phyloP scores from a whole-genome alignment of 2,888 invertebrate genomes.

The Tenthredo livida region DNA sequence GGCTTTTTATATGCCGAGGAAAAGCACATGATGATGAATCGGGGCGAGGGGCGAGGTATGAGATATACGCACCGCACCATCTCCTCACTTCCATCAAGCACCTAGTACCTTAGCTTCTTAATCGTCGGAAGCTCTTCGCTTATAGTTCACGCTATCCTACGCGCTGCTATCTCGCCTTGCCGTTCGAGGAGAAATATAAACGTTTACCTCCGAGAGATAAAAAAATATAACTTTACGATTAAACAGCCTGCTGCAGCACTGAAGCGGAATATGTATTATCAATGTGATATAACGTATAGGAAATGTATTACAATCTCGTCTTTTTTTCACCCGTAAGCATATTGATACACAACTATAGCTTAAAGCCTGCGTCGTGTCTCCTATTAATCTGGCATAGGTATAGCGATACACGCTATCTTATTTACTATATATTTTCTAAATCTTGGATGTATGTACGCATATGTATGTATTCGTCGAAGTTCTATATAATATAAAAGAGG shows the following conservation, averaged over 20 bases:
- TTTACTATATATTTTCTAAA: constrained; percentile 13
- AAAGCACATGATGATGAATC: background rate
- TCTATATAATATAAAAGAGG: background rate
- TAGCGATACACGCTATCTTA: constrained; percentile 6
- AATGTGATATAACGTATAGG: background rate
- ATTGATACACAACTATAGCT: background rate
- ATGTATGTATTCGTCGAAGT: background rate
- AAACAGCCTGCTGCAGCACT: constrained; percentile 8
- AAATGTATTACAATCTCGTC: background rate
- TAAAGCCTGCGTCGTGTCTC: background rate
- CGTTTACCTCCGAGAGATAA: constrained; percentile 32
- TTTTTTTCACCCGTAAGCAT: background rate
- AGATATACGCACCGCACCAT: too few species aligned
- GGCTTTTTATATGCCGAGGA: background rate
- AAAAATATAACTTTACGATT: background rate
- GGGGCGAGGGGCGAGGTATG: background rate
- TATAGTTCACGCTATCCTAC: background rate
- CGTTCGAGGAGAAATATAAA: constrained; percentile 12
- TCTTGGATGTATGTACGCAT: background rate
- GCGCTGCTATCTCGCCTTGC: background rate
- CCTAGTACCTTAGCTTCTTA: background rate
- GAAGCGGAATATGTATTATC: background rate
- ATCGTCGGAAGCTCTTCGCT: constrained; percentile 14
- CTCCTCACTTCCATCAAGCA: background rate
- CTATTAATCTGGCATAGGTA: background rate